Base-by-base conservation (phyloP, 2,888 invertebrate species). In the Endotricha flammealis region DNA sequence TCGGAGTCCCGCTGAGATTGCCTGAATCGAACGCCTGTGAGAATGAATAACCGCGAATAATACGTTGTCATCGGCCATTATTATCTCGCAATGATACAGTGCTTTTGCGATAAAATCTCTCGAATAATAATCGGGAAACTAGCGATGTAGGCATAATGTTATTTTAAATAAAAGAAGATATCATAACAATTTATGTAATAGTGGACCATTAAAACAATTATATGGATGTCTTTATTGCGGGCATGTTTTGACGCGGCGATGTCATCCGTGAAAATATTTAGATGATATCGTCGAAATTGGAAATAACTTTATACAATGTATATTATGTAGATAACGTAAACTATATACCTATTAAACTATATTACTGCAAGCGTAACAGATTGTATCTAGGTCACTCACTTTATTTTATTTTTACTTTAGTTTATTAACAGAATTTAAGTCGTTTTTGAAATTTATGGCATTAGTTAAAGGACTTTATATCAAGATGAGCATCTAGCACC, bases 31-130 rank as follows among this genome's bases (percentile, higher is more conserved):
- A 69, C 53, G 46, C 48, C 55, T 52, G 64, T 58, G 65, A 61
- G 72, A 76, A 83, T 81, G 80, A 81, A 85, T 81, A 77, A 72
- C 74, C 70, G 66, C 73, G 68, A 83, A 86, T 85, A 85, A 83
- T 86, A 82, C 85, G 63, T 73, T 85, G 86, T 86, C 86, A 86
- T 86, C 72, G 76, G 70, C 70, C 76, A 79, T 83, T 86, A 86
- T 86, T 82, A 86, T 82, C 80, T 82, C 72, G 64, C 82, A 81
- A 82, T 86, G 86, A 85, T 86, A 82, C 77, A 72, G 78, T 80
- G 70, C 57, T 86, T 86, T 83, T 80, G 49, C 44, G 83, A 85
- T 86, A 79, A 79, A 76, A 80, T 83, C 32, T 83, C 80, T 76
- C 69, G 61, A 64, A 77, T 78, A 75, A 73, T 66, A 75, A 81